phyloP scores from a whole-genome alignment of 2,888 invertebrate species.

The Spisula subtruncata region DNA sequence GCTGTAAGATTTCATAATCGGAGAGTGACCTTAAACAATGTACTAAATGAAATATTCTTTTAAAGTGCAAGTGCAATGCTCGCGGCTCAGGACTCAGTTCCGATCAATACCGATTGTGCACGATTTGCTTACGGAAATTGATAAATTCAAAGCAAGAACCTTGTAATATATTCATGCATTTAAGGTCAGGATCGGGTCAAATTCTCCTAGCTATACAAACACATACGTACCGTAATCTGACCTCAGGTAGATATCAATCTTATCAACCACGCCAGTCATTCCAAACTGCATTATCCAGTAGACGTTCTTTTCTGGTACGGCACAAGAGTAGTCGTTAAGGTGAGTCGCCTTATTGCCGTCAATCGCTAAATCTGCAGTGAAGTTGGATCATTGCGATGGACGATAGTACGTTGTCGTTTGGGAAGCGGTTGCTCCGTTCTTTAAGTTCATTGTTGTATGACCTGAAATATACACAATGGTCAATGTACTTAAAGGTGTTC shows the following conservation, averaged over 20 bases:
- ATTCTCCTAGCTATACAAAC: not conserved
- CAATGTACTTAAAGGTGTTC: too few species aligned
- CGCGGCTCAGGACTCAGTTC: not conserved
- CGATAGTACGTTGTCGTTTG: not conserved
- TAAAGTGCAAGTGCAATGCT: too few species aligned
- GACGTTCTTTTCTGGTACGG: not conserved
- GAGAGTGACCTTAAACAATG: not conserved
- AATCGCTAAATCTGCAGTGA: not conserved
- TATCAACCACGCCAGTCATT: not conserved
- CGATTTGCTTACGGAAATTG: not conserved
- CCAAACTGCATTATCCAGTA: conserved; percentile 6
- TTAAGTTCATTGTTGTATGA: not conserved
- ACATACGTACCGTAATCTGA: not conserved
- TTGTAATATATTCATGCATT: not conserved
- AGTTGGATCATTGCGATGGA: not conserved
- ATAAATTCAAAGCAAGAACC: too few species aligned
- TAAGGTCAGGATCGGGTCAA: not conserved
- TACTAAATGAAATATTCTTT: too few species aligned
- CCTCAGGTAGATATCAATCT: not conserved
- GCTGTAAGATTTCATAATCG: not conserved
- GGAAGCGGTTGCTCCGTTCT: not conserved
- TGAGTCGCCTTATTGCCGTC: not conserved
- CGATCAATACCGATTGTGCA: not conserved
- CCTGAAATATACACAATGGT: not conserved
- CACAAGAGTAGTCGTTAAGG: not conserved